These are phyloP conservation scores for Polydrusus tereticollis DNA, from an alignment of 2,888 invertebrate species.

Conservation along the genomic window DNA sequence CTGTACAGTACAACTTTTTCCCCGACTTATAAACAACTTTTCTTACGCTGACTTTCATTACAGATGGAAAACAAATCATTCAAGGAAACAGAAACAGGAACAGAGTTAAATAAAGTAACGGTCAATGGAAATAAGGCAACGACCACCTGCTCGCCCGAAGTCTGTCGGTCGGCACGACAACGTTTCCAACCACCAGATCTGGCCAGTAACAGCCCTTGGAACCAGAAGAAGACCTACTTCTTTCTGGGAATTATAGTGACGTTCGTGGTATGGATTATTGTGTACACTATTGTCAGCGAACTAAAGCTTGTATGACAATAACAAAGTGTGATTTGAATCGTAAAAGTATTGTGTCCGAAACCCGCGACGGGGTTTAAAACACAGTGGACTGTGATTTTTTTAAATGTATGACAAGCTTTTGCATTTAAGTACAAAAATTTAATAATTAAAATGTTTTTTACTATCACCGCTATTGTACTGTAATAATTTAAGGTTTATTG, in stretches of 20 bases:
- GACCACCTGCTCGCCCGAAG: conserved; percentile 62
- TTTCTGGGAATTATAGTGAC: conserved; percentile 66
- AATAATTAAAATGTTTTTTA: neutral
- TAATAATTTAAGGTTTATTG: neutral
- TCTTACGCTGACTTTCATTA: conserved; percentile 52
- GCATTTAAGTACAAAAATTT: neutral
- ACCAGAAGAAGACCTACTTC: conserved; percentile 68
- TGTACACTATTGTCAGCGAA: conserved; percentile 63
- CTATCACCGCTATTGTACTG: neutral
- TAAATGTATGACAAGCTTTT: no score
- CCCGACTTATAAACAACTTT: no score
- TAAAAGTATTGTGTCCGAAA: neutral
- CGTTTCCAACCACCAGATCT: conserved; percentile 62
- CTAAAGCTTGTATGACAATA: conserved; percentile 59
- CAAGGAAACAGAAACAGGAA: conserved; percentile 60
- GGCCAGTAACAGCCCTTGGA: conserved; percentile 70
- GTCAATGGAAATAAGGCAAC: conserved; percentile 46
- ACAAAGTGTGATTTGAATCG: neutral
- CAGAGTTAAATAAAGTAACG: conserved; percentile 61
- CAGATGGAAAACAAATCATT: conserved; percentile 69
- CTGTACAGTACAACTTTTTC: neutral
- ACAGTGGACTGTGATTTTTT: neutral
- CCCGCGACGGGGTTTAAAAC: neutral
- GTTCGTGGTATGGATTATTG: conserved; percentile 68
- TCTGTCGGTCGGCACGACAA: conserved; percentile 63